Evolutionary conservation across 1,140 invertebrate genomes (phyloP), one percentile per base, ranked within the genome.

Genomic region (Drosophila kikkawai): DNA sequence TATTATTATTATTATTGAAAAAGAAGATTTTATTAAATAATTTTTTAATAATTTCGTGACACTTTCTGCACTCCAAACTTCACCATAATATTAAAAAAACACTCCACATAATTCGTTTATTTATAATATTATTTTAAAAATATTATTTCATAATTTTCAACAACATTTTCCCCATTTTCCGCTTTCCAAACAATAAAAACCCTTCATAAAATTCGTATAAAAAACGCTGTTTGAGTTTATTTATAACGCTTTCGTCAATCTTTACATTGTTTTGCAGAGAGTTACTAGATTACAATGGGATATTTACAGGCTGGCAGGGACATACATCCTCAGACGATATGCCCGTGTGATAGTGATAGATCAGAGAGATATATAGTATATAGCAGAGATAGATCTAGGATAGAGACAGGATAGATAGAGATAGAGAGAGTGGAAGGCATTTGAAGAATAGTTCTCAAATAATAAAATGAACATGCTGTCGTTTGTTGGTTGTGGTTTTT

Each of bases 231-330:
- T 75, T 73, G 78, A 60, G 41, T 90, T 90, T 90, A 90, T 90
- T 90, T 79, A 90, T 90, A 90, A 82, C 81, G 68, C 34, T 90
- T 90, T 90, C 75, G 79, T 90, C 85, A 90, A 90, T 90, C 79
- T 90, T 90, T 85, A 83, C 83, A 90, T 90, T 90, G 85, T 90
- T 56, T 56, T 90, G 85, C 85, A 82, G 78, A 82, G 53, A 56
- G 53, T 85, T 73, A 74, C 79, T 90, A 82, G 50, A 81, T 34
- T 82, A 75, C 79, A 88, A 71, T 71, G 36, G 42, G 75, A 61
- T 84, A 84, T 90, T 59, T 90, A 84, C 85, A 84, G 59, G 61
- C 26, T 67, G 75, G 44, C 39, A 39, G 47, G 53, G 45, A 6
- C 61, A 57, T 22, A 13, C 34, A 7, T 51, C 48, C 29, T 1